Evolutionary conservation across 92 coral and sea anemone genomes (phyloP), one percentile per base, ranked within the genome.

Genomic region (Pocillopora meandrina): DNA sequence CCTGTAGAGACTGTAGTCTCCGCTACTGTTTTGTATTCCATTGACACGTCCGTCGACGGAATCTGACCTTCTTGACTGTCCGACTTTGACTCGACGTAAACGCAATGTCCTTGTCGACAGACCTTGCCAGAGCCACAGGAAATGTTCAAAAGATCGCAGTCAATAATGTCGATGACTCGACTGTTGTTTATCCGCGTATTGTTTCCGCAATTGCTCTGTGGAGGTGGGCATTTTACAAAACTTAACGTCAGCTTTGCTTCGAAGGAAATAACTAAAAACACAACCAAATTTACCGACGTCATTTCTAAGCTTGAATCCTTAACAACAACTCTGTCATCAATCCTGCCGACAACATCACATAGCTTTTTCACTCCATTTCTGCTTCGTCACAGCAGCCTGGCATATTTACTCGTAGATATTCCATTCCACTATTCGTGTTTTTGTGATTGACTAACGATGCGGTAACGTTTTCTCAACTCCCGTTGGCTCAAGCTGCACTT

Each of bases 91-190:
- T 21, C 33, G 23, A 47, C 71, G 2, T 59, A 33, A 66, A 81
- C 21, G 42, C 85, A 81, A 81, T 36, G 16, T 16, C 85, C 85
- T n/a, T 35, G 77, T n/a, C 56, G 77, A 81, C 85, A 81, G 34
- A 81, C 12, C 70, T 71, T 71, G 34, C 67, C 85, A 59, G n/a
- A 61, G 11, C 69, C 77, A 36, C 85, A 81, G 71, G 85, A 71
- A 59, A 57, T 14, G 85, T 81, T 81, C 36, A 12, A 6, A 8
- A 12, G 52, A 71, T 69, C 68, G 15, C 84, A 80, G 2, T 80
- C 60, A 5, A 56, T 1, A 17, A 1, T 34, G 23, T 58, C 36
- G 23, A 70, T 18, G 5, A 57, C 47, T 12, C 21, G 67, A 34
- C 68, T 59, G n/a, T 5, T 36, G 77, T 81, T 59, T 59, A 36